A percentile compares a stretch with the other conserved stretches of the same genome.
Conservation (phyloP, 1,140 invertebrate genomes). For the Phymastichus coffea region DNA sequence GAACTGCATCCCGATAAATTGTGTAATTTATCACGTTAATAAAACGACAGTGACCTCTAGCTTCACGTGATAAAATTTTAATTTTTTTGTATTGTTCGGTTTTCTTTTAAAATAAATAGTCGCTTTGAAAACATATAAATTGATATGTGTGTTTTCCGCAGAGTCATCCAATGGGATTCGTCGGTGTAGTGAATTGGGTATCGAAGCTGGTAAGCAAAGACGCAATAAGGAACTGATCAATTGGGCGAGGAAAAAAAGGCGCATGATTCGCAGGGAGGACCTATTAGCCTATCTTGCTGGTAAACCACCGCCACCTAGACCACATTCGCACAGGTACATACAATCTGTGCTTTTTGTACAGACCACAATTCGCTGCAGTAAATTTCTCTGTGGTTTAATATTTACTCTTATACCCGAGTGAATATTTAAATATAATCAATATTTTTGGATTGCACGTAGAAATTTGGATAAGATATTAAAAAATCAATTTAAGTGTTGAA, state of each 20-base stretch:
- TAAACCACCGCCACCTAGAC: constrained; percentile 65
- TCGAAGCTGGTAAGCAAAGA: constrained; percentile 73
- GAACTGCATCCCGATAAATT: too few species aligned
- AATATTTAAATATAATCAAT: too few species aligned
- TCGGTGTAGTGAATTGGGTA: constrained; percentile 68
- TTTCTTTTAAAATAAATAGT: too few species aligned
- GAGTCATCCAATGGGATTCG: constrained; percentile 74
- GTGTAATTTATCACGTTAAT: too few species aligned
- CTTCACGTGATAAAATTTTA: too few species aligned
- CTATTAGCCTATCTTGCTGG: constrained; percentile 77
- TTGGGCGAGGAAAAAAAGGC: constrained; percentile 74
- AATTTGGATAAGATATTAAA: background rate
- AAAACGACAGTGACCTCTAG: too few species aligned
- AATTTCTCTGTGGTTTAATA: too few species aligned
- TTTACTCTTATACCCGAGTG: too few species aligned
- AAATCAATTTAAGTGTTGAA: too few species aligned
- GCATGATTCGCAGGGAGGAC: constrained; percentile 74
- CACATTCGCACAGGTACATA: constrained; percentile 55
- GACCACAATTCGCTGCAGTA: background rate
- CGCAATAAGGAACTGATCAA: constrained; percentile 75
- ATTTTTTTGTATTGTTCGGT: too few species aligned
- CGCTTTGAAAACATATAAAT: too few species aligned
- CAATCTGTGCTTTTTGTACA: constrained; percentile 26
- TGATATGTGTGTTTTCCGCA: constrained; percentile 46
- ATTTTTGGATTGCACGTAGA: background rate